Evolutionary conservation across 2,888 invertebrate species (phyloP).

Genomic region (Liodrosophila aerea): DNA sequence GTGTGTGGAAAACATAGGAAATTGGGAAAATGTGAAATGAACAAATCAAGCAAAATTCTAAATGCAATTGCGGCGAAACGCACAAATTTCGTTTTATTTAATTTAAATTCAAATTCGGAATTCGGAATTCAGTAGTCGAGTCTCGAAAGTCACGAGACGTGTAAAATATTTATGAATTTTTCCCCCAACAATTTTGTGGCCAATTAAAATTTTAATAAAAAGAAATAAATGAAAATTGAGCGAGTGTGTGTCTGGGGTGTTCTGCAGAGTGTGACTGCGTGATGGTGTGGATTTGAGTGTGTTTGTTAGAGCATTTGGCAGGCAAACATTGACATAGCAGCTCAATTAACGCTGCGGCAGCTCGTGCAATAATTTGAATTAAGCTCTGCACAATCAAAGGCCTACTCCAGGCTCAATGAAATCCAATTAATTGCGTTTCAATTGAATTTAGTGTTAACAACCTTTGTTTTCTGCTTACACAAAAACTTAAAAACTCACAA

Average conservation of each 20-base stretch:
- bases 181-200: constrained; percentile 37
- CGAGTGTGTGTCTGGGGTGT: not conserved
- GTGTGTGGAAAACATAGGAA: no score
- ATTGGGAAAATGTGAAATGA: constrained; percentile 1
- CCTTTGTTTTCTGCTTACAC: no score
- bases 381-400: constrained; percentile 16
- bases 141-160: constrained; percentile 11
- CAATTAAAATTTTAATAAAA: constrained; percentile 38
- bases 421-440: constrained; percentile 34
- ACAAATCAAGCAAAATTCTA: constrained; percentile 3
- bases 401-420: constrained; percentile 7
- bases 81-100: constrained; percentile 16
- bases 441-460: constrained; percentile 27
- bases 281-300: not conserved
- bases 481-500: no score
- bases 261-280: not conserved
- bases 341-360: constrained; percentile 32
- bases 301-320: constrained; percentile 14
- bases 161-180: constrained; percentile 35
- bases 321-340: constrained; percentile 19
- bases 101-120: constrained; percentile 18
- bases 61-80: constrained; percentile 10
- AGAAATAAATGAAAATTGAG: constrained; percentile 12
- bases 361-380: constrained; percentile 34
- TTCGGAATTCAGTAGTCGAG: constrained; percentile 1